Evolutionary conservation across 2,113 vertebrate species (phyloP), one percentile per base, ranked within the genome.

Genomic region (Ascaphus truei): DNA sequence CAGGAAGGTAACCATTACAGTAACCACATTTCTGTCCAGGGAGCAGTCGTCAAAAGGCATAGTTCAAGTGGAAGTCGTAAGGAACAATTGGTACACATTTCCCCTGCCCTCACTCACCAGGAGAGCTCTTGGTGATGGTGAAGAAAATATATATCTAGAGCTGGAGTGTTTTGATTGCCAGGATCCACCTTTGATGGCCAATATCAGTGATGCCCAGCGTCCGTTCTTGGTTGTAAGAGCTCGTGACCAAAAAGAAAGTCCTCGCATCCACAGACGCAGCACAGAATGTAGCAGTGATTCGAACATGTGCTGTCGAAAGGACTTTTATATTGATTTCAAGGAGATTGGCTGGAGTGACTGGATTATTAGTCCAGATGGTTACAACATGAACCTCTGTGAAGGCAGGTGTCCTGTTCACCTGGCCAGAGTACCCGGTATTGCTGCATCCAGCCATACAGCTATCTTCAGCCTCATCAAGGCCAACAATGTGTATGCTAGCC

Each of bases 361-460:
- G 94, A 95, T 95, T 86, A 91, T 95, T 31, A 91, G 91, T 13
- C 94, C 94, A 0, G 91, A 93, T 51, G 94, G 94, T n/a, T 95
- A 95, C 77, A 89, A 92, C 50, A 91, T 95, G 85, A 94, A 95
- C 79, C 94, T 92, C 56, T 95, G 93, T 84, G 89, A 91, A 71
- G 94, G 94, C 2, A 89, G 92, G 79, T 95, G 94, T 59, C 91
- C 90, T 1, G 88, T 86, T 1, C 92, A 94, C 66, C 79, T 95
- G 73, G 85, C 93, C 1, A 91, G 93, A 29, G 91, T 91, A 5
- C 93, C 93, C 0, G 93, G 93, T n/a, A 93, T 95, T 13, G 90
- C 94, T 4, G 92, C 93, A 10, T 95, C 93, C 1, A 93, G 94
- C 79, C 93, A 95, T 7, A 88, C 93, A 26, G 87, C 91, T 0